These are phyloP conservation scores for Lampris megalopsis DNA, from an alignment of 2,113 vertebrate species.

Conservation along the genomic window DNA sequence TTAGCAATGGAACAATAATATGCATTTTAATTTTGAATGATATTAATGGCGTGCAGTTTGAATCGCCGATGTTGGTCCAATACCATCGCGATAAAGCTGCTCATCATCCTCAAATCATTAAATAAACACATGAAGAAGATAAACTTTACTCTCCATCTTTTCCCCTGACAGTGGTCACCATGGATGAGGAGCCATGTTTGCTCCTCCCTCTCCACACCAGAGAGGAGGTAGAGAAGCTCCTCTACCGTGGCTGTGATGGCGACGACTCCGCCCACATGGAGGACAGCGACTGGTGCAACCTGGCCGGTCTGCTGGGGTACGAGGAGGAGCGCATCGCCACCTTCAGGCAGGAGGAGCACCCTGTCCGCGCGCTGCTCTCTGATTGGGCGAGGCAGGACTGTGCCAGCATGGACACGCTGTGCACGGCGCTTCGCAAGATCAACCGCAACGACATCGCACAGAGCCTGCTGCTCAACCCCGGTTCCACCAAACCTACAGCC, in stretches of 20 bases:
- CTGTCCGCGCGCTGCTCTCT: slow-evolving; percentile 87
- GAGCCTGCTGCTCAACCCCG: slow-evolving; percentile 83
- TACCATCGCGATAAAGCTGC: too few species aligned
- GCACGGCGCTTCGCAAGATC: slow-evolving; percentile 89
- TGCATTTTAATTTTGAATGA: too few species aligned
- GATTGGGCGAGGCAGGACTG: slow-evolving; percentile 92
- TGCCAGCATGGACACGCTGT: slow-evolving; percentile 89
- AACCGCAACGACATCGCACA: slow-evolving; percentile 93
- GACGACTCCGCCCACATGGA: slow-evolving; percentile 75
- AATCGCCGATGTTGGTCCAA: too few species aligned
- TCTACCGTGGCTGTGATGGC: slow-evolving; percentile 76
- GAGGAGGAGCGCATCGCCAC: slow-evolving; percentile 90
- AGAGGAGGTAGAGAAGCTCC: slow-evolving; percentile 94
- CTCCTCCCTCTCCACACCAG: slow-evolving; percentile 87
- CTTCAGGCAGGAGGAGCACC: slow-evolving; percentile 88
- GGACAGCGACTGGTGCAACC: slow-evolving; percentile 90
- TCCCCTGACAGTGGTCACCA: slow-evolving; percentile 81
- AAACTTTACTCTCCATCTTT: background rate
- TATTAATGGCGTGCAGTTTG: too few species aligned
- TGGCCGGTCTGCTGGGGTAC: slow-evolving; percentile 93
- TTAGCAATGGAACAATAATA: too few species aligned
- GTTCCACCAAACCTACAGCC: slow-evolving; percentile 85
- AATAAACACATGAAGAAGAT: background rate
- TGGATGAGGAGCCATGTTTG: slow-evolving; percentile 85
- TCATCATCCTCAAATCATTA: too few species aligned